A percentile compares a stretch with the other conserved stretches of the same genome.
Conservation (phyloP, 2,113 vertebrate genomes). For the Butorides virescens region DNA sequence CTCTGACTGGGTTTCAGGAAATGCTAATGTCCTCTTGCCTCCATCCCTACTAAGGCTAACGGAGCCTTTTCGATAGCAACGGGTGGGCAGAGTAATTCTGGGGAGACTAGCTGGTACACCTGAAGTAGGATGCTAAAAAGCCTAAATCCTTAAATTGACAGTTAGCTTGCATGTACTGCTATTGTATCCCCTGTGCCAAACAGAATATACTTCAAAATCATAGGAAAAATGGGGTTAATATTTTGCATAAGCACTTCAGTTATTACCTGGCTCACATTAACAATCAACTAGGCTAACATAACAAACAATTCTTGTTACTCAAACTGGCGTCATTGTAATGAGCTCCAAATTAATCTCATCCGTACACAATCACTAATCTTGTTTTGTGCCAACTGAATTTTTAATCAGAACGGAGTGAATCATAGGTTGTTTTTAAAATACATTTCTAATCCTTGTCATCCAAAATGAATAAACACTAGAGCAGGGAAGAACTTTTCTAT, state of each 20-base stretch:
- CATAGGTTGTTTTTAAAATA: constrained; percentile 67
- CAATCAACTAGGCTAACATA: constrained; percentile 56
- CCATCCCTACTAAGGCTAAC: not conserved
- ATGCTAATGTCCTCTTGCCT: not conserved
- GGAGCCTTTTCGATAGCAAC: not conserved
- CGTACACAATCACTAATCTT: constrained; percentile 59
- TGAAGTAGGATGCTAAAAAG: not conserved
- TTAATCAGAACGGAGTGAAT: constrained; percentile 54
- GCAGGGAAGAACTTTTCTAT: constrained; percentile 33
- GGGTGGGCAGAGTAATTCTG: not conserved
- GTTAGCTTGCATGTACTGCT: not conserved
- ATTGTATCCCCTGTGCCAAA: not conserved
- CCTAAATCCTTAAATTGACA: not conserved
- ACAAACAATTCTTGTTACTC: constrained; percentile 64
- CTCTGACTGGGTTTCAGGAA: not conserved
- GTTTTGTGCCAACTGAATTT: constrained; percentile 46
- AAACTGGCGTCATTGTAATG: constrained; percentile 62
- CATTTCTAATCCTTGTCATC: constrained; percentile 52
- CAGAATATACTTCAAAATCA: not conserved
- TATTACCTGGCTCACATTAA: constrained; percentile 52
- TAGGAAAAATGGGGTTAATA: constrained; percentile 22
- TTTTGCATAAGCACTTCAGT: constrained; percentile 29
- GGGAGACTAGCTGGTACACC: not conserved
- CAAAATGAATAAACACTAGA: constrained; percentile 45
- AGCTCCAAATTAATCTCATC: constrained; percentile 67